Evolutionary conservation across 2,888 invertebrate genomes (phyloP).

Genomic region (Dolomedes plantarius): DNA sequence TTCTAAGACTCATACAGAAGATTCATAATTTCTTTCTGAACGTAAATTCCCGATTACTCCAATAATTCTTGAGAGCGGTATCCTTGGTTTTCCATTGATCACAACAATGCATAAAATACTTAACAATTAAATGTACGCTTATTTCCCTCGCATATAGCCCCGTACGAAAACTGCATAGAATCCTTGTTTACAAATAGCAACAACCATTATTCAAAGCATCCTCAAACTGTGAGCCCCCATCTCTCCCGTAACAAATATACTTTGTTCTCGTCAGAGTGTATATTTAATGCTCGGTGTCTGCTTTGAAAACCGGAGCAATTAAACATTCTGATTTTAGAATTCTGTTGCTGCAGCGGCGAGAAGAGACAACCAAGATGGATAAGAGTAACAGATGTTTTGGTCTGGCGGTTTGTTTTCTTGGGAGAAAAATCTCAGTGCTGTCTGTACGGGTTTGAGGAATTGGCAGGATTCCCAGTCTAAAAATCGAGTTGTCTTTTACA

Average conservation of each 20-base stretch:
- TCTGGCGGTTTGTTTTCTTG: conserved; percentile 2
- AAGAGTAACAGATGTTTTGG: background rate
- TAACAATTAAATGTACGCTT: too few relatives aligned
- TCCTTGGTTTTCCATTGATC: too few relatives aligned
- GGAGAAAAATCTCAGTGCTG: background rate
- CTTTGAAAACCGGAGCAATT: background rate
- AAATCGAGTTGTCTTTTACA: conserved; percentile 14
- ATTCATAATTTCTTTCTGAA: too few relatives aligned
- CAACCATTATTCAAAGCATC: background rate
- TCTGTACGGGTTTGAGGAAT: background rate
- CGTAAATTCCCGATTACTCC: too few relatives aligned
- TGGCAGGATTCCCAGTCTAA: background rate
- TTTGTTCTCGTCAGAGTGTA: background rate
- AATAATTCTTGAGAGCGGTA: too few relatives aligned
- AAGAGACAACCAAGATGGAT: background rate
- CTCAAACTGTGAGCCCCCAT: background rate
- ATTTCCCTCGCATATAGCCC: too few relatives aligned
- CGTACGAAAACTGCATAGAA: background rate
- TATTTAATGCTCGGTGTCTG: background rate
- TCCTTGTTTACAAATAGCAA: background rate
- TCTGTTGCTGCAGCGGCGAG: background rate
- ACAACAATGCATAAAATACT: too few relatives aligned
- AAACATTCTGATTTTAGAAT: conserved; percentile 6
- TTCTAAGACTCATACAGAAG: too few relatives aligned
- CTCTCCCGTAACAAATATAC: background rate